Base-by-base conservation (phyloP, 2,797 vertebrate genomes). In the Pseudopleuronectes americanus region DNA sequence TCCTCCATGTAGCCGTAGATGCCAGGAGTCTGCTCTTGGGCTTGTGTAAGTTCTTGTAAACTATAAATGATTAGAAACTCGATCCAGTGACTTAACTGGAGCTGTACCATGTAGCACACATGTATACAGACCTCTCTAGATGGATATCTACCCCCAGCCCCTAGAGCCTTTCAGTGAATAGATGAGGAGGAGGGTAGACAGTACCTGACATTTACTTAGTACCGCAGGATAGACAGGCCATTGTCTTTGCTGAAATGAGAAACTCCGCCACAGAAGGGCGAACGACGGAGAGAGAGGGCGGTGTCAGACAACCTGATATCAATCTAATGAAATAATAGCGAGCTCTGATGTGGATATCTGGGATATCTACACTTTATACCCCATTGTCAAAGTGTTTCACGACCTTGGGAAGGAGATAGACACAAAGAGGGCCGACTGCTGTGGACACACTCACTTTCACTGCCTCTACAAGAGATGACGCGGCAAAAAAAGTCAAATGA, bases 271-370 rank as follows among this genome's bases (percentile, higher is more conserved):
- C 85, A 87, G 86, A 87, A 87, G 86, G 84, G 87, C 64, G 79
- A 87, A 71, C 8, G 76, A 73, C 79, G 71, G 66, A 76, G 81
- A 86, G 85, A 92, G 93, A 94, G 93, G 92, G 81, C 64, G 90
- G 92, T 93, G 93, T 92, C 93, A 90, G 90, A 90, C 92, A 92
- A 64, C 19, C 77, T 91, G 93, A 95, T 95, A 94, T 92, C 94
- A 94, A 96, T 96, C 94, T 93, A 92, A 95, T 95, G 94, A 94
- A 92, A 94, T 95, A 94, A 95, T 92, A 94, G 91, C 84, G 74
- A 79, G 87, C 88, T 68, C 84, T 64, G 90, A 93, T 94, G 95
- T 76, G 82, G 92, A 94, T 95, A 95, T 87, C 87, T 88, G 90
- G 83, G 87, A 92, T 92, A 89, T 94, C 92, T 90, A 89, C 54